A percentile compares a stretch with the other conserved stretches of the same genome.
Conservation (phyloP, 2,888 invertebrate species). For the Hirtodrosophila histrioides region DNA sequence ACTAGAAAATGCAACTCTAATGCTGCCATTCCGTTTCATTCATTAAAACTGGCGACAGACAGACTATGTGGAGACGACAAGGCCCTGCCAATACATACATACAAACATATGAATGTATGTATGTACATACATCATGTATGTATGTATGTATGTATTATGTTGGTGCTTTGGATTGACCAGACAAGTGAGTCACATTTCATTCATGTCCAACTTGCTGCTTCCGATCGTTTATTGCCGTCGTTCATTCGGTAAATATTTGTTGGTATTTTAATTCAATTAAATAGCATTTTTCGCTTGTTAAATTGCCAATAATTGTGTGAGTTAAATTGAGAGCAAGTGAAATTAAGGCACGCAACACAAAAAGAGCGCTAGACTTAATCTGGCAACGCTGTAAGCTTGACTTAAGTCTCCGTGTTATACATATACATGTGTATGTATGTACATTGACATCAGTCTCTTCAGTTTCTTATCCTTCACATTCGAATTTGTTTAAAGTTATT, state of each 20-base stretch:
- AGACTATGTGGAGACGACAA: slow-evolving; percentile 64
- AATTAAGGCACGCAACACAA: slow-evolving; percentile 21
- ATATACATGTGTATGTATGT: no score
- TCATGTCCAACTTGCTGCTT: slow-evolving; percentile 40
- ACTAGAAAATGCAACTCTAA: not conserved
- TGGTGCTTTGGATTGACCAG: slow-evolving; percentile 37
- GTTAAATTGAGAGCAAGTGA: slow-evolving; percentile 37
- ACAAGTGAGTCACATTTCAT: slow-evolving; percentile 59
- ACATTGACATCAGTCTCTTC: no score
- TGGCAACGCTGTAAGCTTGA: no score
- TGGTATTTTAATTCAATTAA: slow-evolving; percentile 46
- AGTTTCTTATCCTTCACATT: no score
- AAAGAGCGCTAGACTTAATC: no score
- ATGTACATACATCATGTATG: not conserved
- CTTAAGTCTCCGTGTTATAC: no score
- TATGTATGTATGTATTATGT: not conserved
- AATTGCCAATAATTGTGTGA: slow-evolving; percentile 52
- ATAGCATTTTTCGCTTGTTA: slow-evolving; percentile 37
- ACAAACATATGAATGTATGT: slow-evolving; percentile 3
- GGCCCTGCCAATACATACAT: slow-evolving; percentile 26
- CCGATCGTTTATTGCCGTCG: slow-evolving; percentile 22
- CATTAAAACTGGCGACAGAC: slow-evolving; percentile 78
- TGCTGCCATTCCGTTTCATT: slow-evolving; percentile 73
- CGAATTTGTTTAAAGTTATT: no score
- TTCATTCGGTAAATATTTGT: slow-evolving; percentile 50